phyloP scores from a whole-genome alignment of 2,113 vertebrate genomes.

The Mesoclemmys tuberculata region DNA sequence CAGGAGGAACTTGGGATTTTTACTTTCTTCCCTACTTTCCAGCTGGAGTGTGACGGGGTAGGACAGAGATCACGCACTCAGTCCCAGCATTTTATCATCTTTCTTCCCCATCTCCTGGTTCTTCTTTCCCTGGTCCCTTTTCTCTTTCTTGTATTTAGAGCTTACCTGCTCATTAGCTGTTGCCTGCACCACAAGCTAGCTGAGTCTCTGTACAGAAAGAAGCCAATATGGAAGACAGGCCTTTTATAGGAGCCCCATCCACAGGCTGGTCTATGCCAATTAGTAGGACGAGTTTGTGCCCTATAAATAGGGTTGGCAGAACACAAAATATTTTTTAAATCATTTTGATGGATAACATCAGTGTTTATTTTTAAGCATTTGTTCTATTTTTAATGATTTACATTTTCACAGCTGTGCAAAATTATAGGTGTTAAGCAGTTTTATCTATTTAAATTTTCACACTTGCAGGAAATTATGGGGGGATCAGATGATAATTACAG shows the following conservation, averaged over 20 bases:
- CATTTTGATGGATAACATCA: not conserved
- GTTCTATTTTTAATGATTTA: not conserved
- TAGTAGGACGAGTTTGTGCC: not conserved
- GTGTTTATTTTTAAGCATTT: not conserved
- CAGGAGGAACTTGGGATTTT: not conserved
- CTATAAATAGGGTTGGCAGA: not conserved
- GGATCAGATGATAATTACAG: not conserved
- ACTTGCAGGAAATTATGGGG: not conserved
- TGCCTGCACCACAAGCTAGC: not conserved
- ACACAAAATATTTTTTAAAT: not conserved
- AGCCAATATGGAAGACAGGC: not conserved
- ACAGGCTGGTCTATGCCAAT: not conserved
- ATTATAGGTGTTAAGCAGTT: not conserved
- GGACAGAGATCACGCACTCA: not conserved
- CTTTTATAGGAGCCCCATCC: not conserved
- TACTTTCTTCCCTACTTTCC: not conserved
- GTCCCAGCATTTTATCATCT: not conserved
- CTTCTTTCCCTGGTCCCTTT: not conserved
- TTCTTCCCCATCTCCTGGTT: not conserved
- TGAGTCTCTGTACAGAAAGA: not conserved
- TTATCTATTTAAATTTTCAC: not conserved
- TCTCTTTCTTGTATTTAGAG: not conserved
- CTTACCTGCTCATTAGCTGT: not conserved
- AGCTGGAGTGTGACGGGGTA: not conserved
- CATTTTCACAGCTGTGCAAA: not conserved